phyloP scores from a whole-genome alignment of 2,797 vertebrate species.

The Sorex maritimensis region DNA sequence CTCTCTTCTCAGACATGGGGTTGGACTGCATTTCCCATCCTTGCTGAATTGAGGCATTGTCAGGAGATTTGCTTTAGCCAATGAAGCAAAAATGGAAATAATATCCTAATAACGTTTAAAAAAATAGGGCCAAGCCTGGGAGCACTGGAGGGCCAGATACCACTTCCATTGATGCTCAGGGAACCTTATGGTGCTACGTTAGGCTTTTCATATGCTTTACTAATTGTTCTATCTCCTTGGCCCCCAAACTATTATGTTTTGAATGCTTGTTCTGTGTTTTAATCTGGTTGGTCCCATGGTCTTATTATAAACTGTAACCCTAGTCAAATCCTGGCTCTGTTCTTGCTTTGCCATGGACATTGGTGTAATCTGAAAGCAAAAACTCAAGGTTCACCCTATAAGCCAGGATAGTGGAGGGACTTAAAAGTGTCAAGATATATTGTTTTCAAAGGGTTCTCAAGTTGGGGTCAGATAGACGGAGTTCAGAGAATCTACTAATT shows the following conservation, averaged over 20 bases:
- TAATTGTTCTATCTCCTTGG: no score
- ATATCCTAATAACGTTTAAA: not conserved
- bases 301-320: not conserved
- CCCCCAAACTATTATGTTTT: conserved; percentile 9
- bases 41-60: not conserved
- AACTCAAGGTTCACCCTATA: not conserved
- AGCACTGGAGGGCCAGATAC: no score
- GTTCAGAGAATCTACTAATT: conserved; percentile 13
- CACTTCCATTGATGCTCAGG: no score
- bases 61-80: not conserved
- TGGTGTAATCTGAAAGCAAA: conserved; percentile 30
- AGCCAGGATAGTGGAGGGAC: not conserved
- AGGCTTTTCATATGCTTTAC: no score
- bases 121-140: no score
- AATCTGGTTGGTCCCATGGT: not conserved
- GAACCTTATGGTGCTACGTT: no score
- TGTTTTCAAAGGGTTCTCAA: not conserved
- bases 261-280: conserved; percentile 39
- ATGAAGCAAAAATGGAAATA: not conserved
- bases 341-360: not conserved
- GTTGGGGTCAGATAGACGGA: not conserved
- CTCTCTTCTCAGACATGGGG: not conserved
- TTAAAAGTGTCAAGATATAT: not conserved
- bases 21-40: not conserved
- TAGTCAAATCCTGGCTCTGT: not conserved